phyloP scores from a whole-genome alignment of 2,113 vertebrate genomes.

The Heterotilapia buettikoferi region DNA sequence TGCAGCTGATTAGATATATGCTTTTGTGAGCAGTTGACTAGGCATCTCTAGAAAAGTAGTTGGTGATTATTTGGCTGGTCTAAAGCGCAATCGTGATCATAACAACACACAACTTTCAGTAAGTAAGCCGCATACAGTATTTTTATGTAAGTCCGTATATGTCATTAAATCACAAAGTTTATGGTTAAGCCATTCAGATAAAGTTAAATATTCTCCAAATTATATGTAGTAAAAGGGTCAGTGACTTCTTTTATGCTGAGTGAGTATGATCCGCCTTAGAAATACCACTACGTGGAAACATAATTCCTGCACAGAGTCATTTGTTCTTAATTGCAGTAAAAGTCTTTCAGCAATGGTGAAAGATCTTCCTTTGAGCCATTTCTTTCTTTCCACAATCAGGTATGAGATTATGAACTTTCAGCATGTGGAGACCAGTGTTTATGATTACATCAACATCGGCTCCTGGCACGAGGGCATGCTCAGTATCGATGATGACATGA shows the following conservation, averaged over 20 bases:
- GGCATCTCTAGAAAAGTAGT: not conserved
- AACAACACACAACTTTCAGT: not conserved
- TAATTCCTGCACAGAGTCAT: not conserved
- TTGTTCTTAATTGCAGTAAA: not conserved
- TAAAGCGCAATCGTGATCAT: not conserved
- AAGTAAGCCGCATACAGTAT: not conserved
- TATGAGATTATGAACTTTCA: conserved; percentile 99
- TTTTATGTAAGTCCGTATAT: not conserved
- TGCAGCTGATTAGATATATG: not conserved
- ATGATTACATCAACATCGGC: conserved; percentile 91
- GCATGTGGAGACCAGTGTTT: conserved; percentile 78
- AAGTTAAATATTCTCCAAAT: not conserved
- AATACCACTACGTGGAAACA: no score
- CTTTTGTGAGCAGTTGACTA: not conserved
- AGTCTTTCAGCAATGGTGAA: not conserved
- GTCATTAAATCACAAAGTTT: not conserved
- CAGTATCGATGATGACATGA: conserved; percentile 85
- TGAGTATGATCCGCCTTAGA: fast-evolving
- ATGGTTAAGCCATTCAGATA: not conserved
- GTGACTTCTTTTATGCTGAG: not conserved
- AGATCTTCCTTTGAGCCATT: not conserved
- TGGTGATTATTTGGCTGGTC: not conserved
- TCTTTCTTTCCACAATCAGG: conserved; percentile 53
- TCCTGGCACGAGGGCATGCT: conserved; percentile 91
- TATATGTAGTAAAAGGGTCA: not conserved